phyloP scores from a whole-genome alignment of 2,888 invertebrate genomes.

The Cephonodes hylas region DNA sequence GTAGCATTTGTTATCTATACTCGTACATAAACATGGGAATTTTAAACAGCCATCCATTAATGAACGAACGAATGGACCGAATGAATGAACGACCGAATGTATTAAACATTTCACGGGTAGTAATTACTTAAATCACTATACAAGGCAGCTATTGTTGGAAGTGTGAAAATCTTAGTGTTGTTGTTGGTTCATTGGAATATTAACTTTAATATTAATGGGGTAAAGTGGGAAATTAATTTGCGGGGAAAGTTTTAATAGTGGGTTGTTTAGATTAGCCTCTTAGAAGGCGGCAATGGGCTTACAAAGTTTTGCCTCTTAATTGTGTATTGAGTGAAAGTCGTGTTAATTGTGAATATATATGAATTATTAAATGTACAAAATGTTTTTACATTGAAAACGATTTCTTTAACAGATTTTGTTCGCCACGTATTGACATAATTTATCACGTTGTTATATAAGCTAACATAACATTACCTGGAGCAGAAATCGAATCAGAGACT shows the following conservation, averaged over 20 bases:
- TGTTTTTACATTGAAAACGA: background rate
- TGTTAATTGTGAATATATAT: background rate
- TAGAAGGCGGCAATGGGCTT: background rate
- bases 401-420: too few species aligned
- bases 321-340: background rate
- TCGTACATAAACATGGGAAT: slow-evolving; percentile 7
- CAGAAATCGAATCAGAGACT: too few species aligned
- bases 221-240: background rate
- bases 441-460: too few species aligned
- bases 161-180: background rate
- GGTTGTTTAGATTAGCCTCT: background rate
- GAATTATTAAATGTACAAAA: background rate
- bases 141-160: background rate
- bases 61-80: background rate
- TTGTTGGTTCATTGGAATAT: background rate
- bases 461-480: too few species aligned
- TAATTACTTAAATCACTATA: slow-evolving; percentile 2
- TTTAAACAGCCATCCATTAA: slow-evolving; percentile 7
- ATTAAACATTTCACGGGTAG: slow-evolving; percentile 6
- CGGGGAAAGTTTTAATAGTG: background rate
- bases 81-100: background rate
- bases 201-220: background rate
- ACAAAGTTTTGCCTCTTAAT: background rate
- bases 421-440: too few species aligned
- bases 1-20: background rate